Evolutionary conservation across 1,140 invertebrate species (phyloP), one percentile per base, ranked within the genome.

Genomic region (Heliconius hermathena): DNA sequence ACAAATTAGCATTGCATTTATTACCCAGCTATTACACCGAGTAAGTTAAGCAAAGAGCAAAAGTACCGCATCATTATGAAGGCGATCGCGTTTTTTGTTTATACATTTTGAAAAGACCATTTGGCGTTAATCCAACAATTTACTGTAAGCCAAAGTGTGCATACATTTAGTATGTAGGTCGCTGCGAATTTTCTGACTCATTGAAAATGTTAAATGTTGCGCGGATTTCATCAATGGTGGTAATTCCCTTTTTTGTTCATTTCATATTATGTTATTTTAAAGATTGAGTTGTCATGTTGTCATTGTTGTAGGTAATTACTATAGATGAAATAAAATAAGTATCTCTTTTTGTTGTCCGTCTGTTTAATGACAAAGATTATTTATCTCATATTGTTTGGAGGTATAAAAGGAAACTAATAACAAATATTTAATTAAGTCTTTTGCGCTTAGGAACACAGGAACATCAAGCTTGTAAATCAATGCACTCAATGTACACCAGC

Each of bases 71-170:
- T 60, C 26, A 60, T 11, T 60, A 60, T n/a, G 3, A 60, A 60
- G 8, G 57, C n/a, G 57, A 60, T 57, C n/a, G 54, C 20, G 54
- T 60, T 26, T 60, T 60, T 60, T 60, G 57, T 60, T 60, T 26
- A 60, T 3, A 60, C n/a, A 60, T 60, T 60, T 60, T 60, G 3
- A 60, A 60, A 60, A 60, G 57, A 8, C 57, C 38, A 60, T 60
- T 75, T 75, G 74, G 74, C 74, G 52, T 60, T 75, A 60, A 75
- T 60, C 54, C 74, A 75, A 75, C 74, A 36, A 38, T 75, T 75
- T 36, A 29, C 29, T 46, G 57, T 60, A 60, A 60, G 57, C 57
- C 57, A 60, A 60, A 60, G 57, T 60, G 22, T 60, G 22, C 57
- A 60, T 60, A 60, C 57, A 60, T 60, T 60, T 60, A 60, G n/a